Evolutionary conservation across 2,797 vertebrate species (phyloP).

Genomic region (Notamacropus eugenii): DNA sequence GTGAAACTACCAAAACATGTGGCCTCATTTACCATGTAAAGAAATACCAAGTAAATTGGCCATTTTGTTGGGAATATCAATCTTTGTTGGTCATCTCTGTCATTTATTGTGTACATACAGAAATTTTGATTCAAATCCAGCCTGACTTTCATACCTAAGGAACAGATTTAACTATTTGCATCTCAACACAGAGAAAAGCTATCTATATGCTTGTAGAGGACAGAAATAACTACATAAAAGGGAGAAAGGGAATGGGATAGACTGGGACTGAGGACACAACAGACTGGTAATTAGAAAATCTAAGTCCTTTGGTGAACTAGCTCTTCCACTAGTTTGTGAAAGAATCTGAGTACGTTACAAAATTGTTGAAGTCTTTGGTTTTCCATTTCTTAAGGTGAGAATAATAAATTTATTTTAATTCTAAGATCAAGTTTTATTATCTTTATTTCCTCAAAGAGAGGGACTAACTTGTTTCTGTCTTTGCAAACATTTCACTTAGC

Average conservation of each 20-base stretch:
- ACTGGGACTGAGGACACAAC: background rate
- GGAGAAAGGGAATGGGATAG: background rate
- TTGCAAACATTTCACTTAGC: background rate
- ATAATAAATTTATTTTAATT: background rate
- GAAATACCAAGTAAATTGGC: background rate
- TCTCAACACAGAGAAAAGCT: background rate
- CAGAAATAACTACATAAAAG: background rate
- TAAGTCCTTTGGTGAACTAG: background rate
- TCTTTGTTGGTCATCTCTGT: background rate
- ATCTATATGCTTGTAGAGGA: background rate
- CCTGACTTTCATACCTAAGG: background rate
- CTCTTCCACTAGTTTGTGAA: background rate
- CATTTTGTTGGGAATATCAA: background rate
- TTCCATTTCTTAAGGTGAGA: background rate
- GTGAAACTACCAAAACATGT: background rate
- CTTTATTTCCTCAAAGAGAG: background rate
- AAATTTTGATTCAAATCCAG: background rate
- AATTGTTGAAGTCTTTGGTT: background rate
- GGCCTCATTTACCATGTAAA: background rate
- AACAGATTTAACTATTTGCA: background rate
- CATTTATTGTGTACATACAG: background rate
- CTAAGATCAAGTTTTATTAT: background rate
- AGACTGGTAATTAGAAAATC: background rate
- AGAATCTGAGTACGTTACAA: background rate
- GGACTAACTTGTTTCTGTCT: background rate